Evolutionary conservation across 2,888 invertebrate species (phyloP).

Genomic region (Eupithecia pulchellata): DNA sequence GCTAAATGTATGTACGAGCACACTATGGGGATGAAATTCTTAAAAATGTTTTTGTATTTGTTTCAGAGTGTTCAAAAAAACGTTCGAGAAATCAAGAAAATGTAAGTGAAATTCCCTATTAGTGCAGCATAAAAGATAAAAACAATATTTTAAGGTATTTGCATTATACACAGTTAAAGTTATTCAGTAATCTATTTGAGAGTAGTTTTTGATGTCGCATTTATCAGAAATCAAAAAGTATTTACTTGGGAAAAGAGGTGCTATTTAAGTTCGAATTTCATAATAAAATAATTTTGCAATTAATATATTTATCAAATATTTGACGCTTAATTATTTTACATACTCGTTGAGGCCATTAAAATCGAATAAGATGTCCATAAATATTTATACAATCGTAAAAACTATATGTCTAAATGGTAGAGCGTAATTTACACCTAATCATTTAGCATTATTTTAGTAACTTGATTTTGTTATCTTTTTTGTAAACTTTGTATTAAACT

Average conservation of each 20-base stretch:
- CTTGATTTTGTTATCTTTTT: neutral
- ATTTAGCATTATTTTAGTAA: neutral
- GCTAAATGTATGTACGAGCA: neutral
- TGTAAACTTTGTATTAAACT: neutral
- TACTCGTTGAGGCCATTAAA: constrained; percentile 38
- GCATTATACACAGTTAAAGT: neutral
- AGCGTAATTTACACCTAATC: neutral
- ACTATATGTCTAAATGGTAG: neutral
- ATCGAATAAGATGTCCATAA: constrained; percentile 21
- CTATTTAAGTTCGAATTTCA: neutral
- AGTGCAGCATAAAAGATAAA: neutral
- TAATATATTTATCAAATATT: constrained; percentile 28
- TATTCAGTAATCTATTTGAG: constrained; percentile 3
- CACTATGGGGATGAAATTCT: neutral
- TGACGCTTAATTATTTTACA: constrained; percentile 39
- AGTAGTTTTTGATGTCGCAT: neutral
- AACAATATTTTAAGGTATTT: neutral
- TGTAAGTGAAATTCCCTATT: constrained; percentile 60
- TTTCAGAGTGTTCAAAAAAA: constrained; percentile 70
- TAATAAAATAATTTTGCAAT: neutral
- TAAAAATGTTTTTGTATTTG: constrained; percentile 50
- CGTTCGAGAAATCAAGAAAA: constrained; percentile 59
- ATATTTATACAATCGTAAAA: constrained; percentile 26
- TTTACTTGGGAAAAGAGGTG: neutral
- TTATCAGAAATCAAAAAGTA: neutral